phyloP scores from a whole-genome alignment of 2,113 vertebrate species.

The Epinephelus moara region DNA sequence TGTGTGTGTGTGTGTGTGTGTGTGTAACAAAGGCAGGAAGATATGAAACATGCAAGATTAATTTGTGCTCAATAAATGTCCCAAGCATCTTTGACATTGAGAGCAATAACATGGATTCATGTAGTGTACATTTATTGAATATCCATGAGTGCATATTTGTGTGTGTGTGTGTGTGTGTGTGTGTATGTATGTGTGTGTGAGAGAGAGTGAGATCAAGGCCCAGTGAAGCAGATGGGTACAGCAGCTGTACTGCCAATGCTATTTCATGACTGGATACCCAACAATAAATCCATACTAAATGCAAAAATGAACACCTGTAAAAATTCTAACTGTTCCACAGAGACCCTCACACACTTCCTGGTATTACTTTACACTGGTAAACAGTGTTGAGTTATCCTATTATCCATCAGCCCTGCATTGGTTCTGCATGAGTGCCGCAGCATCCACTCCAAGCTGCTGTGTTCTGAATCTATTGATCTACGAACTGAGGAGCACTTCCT shows the following conservation, averaged over 20 bases:
- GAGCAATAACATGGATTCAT: constrained; percentile 1
- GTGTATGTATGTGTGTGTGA: constrained; percentile 14
- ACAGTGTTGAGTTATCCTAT: constrained; percentile 31
- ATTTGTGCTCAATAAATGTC: constrained; percentile 20
- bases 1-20: background rate
- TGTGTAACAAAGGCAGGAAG: background rate
- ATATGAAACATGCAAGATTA: constrained; percentile 22
- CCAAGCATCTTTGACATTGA: constrained; percentile 28
- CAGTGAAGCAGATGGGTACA: constrained; percentile 65
- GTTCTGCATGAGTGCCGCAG: constrained; percentile 34
- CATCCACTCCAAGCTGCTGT: constrained; percentile 14
- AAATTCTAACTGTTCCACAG: constrained; percentile 35
- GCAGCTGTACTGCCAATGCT: constrained; percentile 67
- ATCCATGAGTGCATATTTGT: background rate
- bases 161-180: background rate
- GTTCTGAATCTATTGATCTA: constrained; percentile 25
- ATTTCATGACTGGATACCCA: constrained; percentile 75
- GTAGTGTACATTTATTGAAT: constrained; percentile 32
- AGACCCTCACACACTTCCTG: constrained; percentile 30
- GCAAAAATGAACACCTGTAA: constrained; percentile 62
- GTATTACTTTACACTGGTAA: constrained; percentile 36
- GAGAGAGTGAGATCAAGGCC: background rate
- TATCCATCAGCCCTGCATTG: constrained; percentile 31
- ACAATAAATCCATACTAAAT: constrained; percentile 66
- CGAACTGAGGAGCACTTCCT: constrained; percentile 7